These are phyloP conservation scores for Panzeria rudis DNA, from an alignment of 2,888 invertebrate species.

Conservation along the genomic window DNA sequence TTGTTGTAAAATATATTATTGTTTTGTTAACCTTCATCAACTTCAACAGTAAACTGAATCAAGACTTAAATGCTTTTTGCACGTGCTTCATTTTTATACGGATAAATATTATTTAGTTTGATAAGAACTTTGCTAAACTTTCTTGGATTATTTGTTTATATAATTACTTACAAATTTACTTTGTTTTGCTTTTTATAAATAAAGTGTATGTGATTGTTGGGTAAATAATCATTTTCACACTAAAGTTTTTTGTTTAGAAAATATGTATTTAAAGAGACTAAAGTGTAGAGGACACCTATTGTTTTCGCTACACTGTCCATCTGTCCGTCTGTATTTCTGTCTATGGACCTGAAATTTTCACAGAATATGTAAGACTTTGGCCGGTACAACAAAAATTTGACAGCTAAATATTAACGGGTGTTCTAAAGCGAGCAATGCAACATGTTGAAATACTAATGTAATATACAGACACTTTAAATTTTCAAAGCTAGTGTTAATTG, in stretches of 20 bases:
- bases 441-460: no score
- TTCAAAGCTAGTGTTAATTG: no score
- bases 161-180: not conserved
- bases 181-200: not conserved
- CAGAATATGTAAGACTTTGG: no score
- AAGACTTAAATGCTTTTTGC: not conserved
- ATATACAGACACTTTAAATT: no score
- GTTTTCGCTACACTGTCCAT: no score
- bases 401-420: no score
- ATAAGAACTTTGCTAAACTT: slow-evolving; percentile 12
- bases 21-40: not conserved
- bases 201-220: not conserved
- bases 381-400: no score
- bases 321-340: no score
- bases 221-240: not conserved
- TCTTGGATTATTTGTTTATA: not conserved
- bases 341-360: no score
- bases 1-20: not conserved
- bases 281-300: no score
- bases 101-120: not conserved
- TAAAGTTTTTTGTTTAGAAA: not conserved
- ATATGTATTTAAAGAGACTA: not conserved
- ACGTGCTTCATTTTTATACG: not conserved
- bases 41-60: not conserved
- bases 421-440: no score